Percentiles rank a stretch among this genome's conserved stretches.
These are phyloP conservation scores for Smittia aterrima DNA, from an alignment of 2,888 invertebrate species.

Conservation along the genomic window DNA sequence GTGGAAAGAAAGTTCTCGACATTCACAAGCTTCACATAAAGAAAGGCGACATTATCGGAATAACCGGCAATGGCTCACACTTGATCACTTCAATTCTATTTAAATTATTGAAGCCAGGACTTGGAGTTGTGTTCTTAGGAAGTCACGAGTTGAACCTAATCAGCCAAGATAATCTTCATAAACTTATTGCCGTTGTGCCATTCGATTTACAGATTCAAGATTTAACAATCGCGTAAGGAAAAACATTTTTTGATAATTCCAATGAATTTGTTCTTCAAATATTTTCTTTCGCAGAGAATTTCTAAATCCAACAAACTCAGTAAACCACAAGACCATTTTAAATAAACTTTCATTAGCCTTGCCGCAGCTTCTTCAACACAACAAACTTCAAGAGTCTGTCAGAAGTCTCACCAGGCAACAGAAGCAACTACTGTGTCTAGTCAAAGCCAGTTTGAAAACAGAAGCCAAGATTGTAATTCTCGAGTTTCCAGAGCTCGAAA, in stretches of 20 bases:
- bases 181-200: slow-evolving; percentile 25
- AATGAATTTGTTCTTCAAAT: background rate
- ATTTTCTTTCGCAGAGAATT: slow-evolving; percentile 31
- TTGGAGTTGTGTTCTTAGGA: slow-evolving; percentile 17
- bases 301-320: slow-evolving; percentile 27
- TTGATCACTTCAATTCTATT: slow-evolving; percentile 25
- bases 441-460: slow-evolving; percentile 12
- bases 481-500: slow-evolving; percentile 39
- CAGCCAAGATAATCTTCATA: slow-evolving; percentile 4
- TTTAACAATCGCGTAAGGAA: slow-evolving; percentile 31
- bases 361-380: slow-evolving; percentile 31
- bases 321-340: slow-evolving; percentile 14
- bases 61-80: slow-evolving; percentile 29
- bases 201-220: slow-evolving; percentile 26
- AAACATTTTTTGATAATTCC: background rate
- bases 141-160: slow-evolving; percentile 11
- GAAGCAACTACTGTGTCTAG: slow-evolving; percentile 24
- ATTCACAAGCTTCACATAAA: slow-evolving; percentile 25
- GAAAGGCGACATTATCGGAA: slow-evolving; percentile 35
- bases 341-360: slow-evolving; percentile 12
- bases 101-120: slow-evolving; percentile 1
- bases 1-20: slow-evolving; percentile 30
- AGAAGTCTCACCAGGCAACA: slow-evolving; percentile 11
- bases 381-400: slow-evolving; percentile 20
- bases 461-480: slow-evolving; percentile 33